These are phyloP conservation scores for Cydia fagiglandana DNA, from an alignment of 1,140 invertebrate genomes.

Conservation along the genomic window DNA sequence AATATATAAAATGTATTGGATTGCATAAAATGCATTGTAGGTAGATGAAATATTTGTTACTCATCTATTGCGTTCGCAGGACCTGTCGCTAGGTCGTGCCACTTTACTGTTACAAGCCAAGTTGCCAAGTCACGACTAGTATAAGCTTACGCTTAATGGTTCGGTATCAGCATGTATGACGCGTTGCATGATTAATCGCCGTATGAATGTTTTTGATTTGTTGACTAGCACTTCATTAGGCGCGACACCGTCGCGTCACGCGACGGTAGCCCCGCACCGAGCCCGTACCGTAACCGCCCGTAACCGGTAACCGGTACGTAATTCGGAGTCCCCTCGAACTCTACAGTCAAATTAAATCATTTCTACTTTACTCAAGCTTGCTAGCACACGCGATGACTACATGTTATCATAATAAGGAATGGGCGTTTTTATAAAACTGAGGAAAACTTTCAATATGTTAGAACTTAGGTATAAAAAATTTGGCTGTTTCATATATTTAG, in stretches of 20 bases:
- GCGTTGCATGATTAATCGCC: constrained; percentile 8
- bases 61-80: constrained; percentile 20
- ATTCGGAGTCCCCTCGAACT: constrained; percentile 54
- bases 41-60: neutral
- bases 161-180: constrained; percentile 17
- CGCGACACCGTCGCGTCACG: constrained; percentile 67
- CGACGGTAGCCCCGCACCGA: constrained; percentile 49
- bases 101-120: constrained; percentile 19
- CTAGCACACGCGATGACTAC: constrained; percentile 61
- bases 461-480: neutral
- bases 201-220: constrained; percentile 63
- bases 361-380: constrained; percentile 67
- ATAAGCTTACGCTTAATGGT: constrained; percentile 17
- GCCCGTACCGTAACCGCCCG: constrained; percentile 34
- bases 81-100: constrained; percentile 17
- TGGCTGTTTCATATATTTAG: too few relatives aligned
- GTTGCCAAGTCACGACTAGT: constrained; percentile 30
- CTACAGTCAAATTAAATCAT: constrained; percentile 70
- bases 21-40: neutral
- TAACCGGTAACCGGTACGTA: constrained; percentile 48
- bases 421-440: neutral
- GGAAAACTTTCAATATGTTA: too few relatives aligned
- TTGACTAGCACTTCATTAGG: constrained; percentile 71
- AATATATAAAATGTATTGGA: neutral
- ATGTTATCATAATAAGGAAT: constrained; percentile 54